Conservation (phyloP, 2,113 vertebrate species). For the Platichthys flesus region DNA sequence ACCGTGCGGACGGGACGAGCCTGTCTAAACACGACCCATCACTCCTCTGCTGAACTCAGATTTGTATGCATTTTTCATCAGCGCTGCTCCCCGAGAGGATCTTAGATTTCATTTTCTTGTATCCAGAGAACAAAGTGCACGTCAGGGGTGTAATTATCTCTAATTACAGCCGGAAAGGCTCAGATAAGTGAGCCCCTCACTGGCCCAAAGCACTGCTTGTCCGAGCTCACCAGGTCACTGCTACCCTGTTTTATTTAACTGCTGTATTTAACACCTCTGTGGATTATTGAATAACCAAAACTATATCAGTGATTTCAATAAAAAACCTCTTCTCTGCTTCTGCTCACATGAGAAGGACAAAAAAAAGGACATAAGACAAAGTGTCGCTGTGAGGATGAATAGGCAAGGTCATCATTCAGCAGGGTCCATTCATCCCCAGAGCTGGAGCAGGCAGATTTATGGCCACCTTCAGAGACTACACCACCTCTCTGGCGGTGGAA, state of each 20-base stretch:
- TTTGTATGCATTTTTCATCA: constrained; percentile 42
- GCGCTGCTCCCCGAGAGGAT: constrained; percentile 36
- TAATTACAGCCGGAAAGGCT: constrained; percentile 54
- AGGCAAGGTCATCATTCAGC: constrained; percentile 48
- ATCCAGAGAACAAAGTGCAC: constrained; percentile 63
- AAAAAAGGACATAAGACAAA: constrained; percentile 10
- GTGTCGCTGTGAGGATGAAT: constrained; percentile 20
- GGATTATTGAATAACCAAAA: not conserved
- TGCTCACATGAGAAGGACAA: not conserved
- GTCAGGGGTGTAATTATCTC: constrained; percentile 60
- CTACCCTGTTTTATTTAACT: constrained; percentile 6
- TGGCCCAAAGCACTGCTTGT: constrained; percentile 10
- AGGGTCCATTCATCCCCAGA: constrained; percentile 13
- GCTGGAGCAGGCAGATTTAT: constrained; percentile 63
- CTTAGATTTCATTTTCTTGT: constrained; percentile 53
- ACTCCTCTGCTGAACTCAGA: constrained; percentile 33
- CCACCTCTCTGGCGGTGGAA: constrained; percentile 35
- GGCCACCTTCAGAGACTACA: constrained; percentile 52
- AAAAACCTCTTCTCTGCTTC: not conserved
- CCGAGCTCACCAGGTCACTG: constrained; percentile 4
- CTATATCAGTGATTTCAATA: not conserved
- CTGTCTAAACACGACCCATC: constrained; percentile 56
- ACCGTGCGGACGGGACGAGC: constrained; percentile 25
- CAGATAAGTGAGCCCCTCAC: constrained; percentile 4
- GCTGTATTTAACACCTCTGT: constrained; percentile 12